Percentiles rank a stretch among this genome's conserved stretches.
Evolutionary conservation across 1,140 invertebrate genomes (phyloP).

Genomic region (Brachystomella parvula): DNA sequence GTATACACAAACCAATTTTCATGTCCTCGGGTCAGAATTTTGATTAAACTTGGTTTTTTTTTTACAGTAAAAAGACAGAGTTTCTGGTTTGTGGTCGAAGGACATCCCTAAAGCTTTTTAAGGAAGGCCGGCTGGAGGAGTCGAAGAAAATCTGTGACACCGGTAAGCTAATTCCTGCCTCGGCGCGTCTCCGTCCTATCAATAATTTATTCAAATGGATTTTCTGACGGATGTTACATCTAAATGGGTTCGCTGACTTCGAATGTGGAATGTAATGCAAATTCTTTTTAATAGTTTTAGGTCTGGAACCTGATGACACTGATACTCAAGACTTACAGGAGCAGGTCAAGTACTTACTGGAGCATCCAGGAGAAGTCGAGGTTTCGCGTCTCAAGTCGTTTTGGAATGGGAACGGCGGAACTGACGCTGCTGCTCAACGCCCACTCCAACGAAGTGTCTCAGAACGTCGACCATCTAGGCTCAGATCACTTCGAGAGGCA

Average conservation of each 20-base stretch:
- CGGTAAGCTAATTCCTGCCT: not conserved
- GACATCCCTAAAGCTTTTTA: not conserved
- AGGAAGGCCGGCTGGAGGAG: conserved; percentile 3
- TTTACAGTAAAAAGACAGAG: conserved; percentile 8
- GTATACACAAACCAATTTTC: not conserved
- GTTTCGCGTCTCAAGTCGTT: not conserved
- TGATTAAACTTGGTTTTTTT: not conserved
- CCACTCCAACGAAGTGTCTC: not conserved
- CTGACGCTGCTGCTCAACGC: not conserved
- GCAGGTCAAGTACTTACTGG: not conserved
- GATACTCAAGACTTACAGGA: not conserved
- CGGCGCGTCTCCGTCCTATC: too few relatives aligned
- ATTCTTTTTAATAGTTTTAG: not conserved
- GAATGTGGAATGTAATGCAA: not conserved
- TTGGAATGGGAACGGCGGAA: not conserved
- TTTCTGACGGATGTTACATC: not conserved
- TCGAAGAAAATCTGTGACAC: not conserved
- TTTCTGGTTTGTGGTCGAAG: not conserved
- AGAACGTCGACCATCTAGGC: not conserved
- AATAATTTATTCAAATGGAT: too few relatives aligned
- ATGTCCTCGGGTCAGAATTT: not conserved
- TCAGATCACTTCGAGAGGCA: not conserved
- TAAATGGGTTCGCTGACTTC: not conserved
- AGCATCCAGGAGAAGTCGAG: not conserved
- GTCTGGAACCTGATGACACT: not conserved